Percentiles rank a stretch among this genome's conserved stretches.
Conservation (phyloP, 2,113 vertebrate genomes). For the Lutjanus erythropterus region DNA sequence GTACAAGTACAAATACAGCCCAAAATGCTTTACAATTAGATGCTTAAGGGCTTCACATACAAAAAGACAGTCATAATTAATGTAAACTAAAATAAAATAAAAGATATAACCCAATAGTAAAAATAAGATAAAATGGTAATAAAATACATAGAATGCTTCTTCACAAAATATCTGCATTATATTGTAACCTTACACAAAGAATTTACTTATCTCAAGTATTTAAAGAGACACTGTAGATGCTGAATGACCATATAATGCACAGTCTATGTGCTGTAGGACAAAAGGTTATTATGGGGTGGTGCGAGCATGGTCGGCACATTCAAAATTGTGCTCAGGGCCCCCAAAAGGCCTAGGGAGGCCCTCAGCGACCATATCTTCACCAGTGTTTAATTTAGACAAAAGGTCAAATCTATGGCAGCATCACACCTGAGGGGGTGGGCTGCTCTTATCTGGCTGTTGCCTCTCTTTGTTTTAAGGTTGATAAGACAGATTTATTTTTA, state of each 20-base stretch:
- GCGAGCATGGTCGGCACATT: not conserved
- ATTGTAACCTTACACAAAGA: not conserved
- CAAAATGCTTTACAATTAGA: no score
- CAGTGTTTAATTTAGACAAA: constrained; percentile 47
- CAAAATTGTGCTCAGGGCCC: not conserved
- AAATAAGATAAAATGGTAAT: no score
- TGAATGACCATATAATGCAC: no score
- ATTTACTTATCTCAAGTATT: not conserved
- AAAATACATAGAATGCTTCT: no score
- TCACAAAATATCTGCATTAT: no score
- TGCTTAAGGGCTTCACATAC: no score
- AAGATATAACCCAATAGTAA: no score
- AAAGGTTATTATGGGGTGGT: not conserved
- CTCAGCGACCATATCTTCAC: constrained; percentile 20
- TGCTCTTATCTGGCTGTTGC: constrained; percentile 30
- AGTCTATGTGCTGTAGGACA: not conserved
- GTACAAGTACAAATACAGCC: no score
- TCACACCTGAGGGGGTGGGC: constrained; percentile 25
- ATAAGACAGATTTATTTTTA: constrained; percentile 25
- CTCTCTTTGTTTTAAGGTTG: constrained; percentile 19
- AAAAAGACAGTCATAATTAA: no score
- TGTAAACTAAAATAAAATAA: no score
- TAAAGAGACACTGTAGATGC: not conserved
- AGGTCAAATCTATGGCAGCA: constrained; percentile 56
- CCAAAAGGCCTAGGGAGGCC: not conserved